phyloP scores from a whole-genome alignment of 2,797 vertebrate species.

The Rhinatrema bivittatum region DNA sequence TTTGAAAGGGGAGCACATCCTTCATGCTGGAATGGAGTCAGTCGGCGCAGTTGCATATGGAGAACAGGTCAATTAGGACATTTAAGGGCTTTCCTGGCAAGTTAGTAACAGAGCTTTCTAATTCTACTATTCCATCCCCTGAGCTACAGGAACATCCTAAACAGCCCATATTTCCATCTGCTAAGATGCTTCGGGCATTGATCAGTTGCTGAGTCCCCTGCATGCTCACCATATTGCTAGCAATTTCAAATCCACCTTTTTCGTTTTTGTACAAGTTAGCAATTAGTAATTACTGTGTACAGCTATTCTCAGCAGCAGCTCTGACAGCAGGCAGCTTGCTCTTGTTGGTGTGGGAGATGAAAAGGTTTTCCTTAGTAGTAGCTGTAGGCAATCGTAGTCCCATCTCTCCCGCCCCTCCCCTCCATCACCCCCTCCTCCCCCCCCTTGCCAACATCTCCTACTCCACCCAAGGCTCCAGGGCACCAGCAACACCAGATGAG shows the following conservation, averaged over 20 bases:
- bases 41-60: too few species aligned
- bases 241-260: background rate
- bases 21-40: too few species aligned
- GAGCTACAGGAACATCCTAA: background rate
- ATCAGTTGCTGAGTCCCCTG: background rate
- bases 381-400: constrained; percentile 5
- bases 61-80: too few species aligned
- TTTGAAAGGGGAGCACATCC: too few species aligned
- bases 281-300: constrained; percentile 1
- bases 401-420: background rate
- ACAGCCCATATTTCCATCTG: constrained; percentile 24
- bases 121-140: background rate
- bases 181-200: constrained; percentile 6
- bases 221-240: constrained; percentile 13
- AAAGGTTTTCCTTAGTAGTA: background rate
- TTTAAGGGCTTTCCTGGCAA: too few species aligned
- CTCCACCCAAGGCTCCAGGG: background rate
- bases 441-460: constrained; percentile 15
- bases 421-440: background rate
- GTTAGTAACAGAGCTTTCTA: background rate
- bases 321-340: constrained; percentile 27
- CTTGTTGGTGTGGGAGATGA: constrained; percentile 5
- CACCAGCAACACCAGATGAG: constrained; percentile 22
- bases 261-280: background rate
- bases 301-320: constrained; percentile 15